These are phyloP conservation scores for Bubo scandiacus DNA, from an alignment of 2,113 vertebrate species.

Conservation along the genomic window DNA sequence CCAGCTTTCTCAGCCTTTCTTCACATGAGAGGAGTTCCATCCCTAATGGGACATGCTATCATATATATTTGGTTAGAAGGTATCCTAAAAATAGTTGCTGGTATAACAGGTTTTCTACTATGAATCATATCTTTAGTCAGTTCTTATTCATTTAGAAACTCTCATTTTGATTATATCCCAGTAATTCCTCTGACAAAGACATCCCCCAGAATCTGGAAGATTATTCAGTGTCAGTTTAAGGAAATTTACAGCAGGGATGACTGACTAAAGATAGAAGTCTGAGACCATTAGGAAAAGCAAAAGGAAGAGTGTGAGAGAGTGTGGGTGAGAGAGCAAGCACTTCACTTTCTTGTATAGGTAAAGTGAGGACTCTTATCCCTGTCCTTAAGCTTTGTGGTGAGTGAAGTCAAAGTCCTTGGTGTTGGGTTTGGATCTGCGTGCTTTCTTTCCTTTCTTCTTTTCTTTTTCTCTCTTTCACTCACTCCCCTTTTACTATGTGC, in stretches of 20 bases:
- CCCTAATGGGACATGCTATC: background rate
- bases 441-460: background rate
- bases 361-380: background rate
- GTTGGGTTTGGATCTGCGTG: background rate
- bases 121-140: background rate
- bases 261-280: background rate
- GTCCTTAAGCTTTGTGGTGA: background rate
- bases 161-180: background rate
- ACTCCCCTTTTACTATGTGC: background rate
- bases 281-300: background rate
- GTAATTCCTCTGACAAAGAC: background rate
- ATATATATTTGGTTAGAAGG: background rate
- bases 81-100: background rate
- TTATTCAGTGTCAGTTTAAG: background rate
- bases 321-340: rapidly evolving
- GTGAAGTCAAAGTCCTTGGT: background rate
- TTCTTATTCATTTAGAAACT: background rate
- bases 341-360: background rate
- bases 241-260: background rate
- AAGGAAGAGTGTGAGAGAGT: background rate
- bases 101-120: background rate
- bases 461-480: background rate
- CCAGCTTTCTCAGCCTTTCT: background rate
- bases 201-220: background rate
- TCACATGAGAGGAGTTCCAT: background rate